Base-by-base conservation (phyloP, 2,113 vertebrate species). In the Erythrocercus mccallii region DNA sequence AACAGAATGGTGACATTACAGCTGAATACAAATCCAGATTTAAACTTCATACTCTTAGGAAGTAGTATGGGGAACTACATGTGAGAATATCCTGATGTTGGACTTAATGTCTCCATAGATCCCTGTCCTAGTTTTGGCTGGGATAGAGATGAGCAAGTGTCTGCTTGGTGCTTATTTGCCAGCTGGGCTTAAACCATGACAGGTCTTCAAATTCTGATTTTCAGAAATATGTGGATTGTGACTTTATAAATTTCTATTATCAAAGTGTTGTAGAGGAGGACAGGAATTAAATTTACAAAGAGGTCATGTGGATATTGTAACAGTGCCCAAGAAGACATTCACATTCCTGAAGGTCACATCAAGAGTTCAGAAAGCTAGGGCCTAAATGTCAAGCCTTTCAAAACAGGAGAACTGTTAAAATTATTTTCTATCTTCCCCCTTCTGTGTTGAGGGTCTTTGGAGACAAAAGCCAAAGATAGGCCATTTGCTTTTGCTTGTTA, bases 21-120 rank as follows among this genome's bases (percentile, higher is more conserved):
- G 6, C n/a, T 56, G 30, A 84, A 56, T 76, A 40, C 5, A 51
- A n/a, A 81, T 31, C 6, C 25, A 35, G 57, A 90, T 42, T 22
- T 72, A 54, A 77, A 60, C 27, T 54, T 90, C 23, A 44, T 0
- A 1, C 7, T 61, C 30, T 30, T 18, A 54, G 54, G 19, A 27
- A 61, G 19, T 9, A 71, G 12, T 42, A 19, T 17, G 28, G 76
- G 19, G 25, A 65, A 25, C 24, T 11, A 38, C 0, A 0, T n/a
- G 11, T 87, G 54, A 88, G 37, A 69, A 30, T 4, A 69, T 7
- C 10, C 50, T 42, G 38, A 66, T 50, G 12, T 6, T 79, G 22
- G n/a, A 83, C 42, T 54, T 22, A 14, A 7, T 61, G 74, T 48
- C 38, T 65, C 21, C 61, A n/a, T 62, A 70, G 8, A 33, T 80